Conservation (phyloP, 2,888 invertebrate species). For the Platycheirus albimanus region DNA sequence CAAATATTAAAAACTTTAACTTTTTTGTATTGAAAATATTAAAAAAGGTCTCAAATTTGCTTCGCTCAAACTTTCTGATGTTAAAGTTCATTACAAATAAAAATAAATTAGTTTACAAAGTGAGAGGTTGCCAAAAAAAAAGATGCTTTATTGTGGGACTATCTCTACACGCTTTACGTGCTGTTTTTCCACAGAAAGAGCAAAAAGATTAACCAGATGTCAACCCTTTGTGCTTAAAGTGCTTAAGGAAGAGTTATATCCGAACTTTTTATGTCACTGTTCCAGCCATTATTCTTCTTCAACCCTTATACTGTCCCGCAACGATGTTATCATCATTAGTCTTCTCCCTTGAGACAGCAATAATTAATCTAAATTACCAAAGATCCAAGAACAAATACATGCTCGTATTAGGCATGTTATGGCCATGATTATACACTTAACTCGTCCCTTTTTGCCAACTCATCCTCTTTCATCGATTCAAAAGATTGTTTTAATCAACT, state of each 20-base stretch:
- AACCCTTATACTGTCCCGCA: neutral
- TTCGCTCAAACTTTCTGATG: no score
- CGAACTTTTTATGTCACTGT: conserved; percentile 30
- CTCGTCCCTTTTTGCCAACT: neutral
- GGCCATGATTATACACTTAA: conserved; percentile 44
- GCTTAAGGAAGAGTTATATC: conserved; percentile 29
- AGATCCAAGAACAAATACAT: conserved; percentile 40
- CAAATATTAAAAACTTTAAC: no score
- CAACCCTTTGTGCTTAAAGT: conserved; percentile 3
- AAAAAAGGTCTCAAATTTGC: no score
- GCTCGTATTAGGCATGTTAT: conserved; percentile 39
- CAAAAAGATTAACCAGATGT: neutral
- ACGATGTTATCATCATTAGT: conserved; percentile 39
- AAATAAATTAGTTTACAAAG: neutral
- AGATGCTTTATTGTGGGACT: neutral
- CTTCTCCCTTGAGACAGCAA: conserved; percentile 8
- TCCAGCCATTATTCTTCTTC: conserved; percentile 34
- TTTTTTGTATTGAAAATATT: no score
- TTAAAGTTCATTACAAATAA: no score
- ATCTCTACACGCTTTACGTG: conserved; percentile 8
- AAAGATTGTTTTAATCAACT: conserved; percentile 52
- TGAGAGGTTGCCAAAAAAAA: neutral
- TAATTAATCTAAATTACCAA: conserved; percentile 43
- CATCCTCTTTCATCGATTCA: conserved; percentile 17
- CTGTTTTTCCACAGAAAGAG: neutral